Conservation (phyloP, 53 echinoderm and acorn worm genomes). For the Mesocentrotus franciscanus region DNA sequence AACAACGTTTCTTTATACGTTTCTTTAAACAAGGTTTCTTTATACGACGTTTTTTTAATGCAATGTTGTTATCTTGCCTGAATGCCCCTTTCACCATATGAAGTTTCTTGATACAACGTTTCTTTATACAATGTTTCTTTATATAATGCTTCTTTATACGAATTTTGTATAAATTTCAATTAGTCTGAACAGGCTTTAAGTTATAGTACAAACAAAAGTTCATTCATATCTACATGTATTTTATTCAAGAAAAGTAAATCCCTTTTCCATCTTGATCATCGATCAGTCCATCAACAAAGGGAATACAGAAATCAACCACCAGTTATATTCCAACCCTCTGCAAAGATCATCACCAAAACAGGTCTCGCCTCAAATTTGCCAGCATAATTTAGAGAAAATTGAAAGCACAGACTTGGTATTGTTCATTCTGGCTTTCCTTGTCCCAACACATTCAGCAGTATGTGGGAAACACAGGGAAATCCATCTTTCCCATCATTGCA, state of each 20-base stretch:
- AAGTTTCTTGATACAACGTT: too few species aligned
- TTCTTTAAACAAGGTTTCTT: too few species aligned
- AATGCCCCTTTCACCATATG: too few species aligned
- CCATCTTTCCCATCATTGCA: neutral
- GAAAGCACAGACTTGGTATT: conserved; percentile 24
- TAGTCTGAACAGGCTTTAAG: too few species aligned
- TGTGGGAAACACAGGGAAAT: neutral
- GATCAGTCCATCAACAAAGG: conserved; percentile 14
- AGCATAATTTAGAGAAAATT: conserved; percentile 28
- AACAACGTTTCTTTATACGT: too few species aligned
- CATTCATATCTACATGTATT: neutral
- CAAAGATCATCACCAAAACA: conserved; percentile 20
- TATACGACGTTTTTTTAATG: too few species aligned
- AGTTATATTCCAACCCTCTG: neutral
- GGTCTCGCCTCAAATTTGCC: conserved; percentile 40
- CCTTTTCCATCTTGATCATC: neutral
- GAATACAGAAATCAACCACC: neutral
- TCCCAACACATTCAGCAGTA: neutral
- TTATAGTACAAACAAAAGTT: neutral
- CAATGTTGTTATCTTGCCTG: too few species aligned
- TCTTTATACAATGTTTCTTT: too few species aligned
- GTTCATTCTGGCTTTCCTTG: neutral
- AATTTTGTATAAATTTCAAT: too few species aligned
- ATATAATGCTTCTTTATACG: too few species aligned
- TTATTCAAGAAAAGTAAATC: neutral